Base-by-base conservation (phyloP, 2,888 invertebrate species). In the Sturmia bella region DNA sequence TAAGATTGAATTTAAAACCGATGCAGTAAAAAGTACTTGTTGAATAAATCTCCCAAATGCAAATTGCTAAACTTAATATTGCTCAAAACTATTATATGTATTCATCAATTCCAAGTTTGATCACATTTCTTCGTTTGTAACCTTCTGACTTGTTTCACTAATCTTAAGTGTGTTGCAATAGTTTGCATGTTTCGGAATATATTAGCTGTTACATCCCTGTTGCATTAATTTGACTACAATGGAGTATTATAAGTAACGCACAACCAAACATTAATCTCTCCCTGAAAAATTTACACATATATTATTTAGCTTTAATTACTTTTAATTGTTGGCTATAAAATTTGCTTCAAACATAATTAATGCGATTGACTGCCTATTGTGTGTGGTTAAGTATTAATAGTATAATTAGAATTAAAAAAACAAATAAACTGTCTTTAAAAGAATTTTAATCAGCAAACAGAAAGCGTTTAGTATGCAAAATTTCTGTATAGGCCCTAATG, bases 251-350 rank as follows among this genome's bases (percentile, higher is more conserved):
- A 15, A 32, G n/a, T 32, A 32, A 50, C 15, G 43, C 64, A 70
- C 7, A 43, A 7, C 0, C 1, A 39, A 6, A 6, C 41, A 75
- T 59, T 59, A 57, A 75, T 66, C 59, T 54, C 17, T 72, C 17
- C 41, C n/a, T n/a, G n/a, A n/a, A n/a, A n/a, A 17, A 54, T 21
- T 50, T 7, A 13, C 24, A 73, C 61, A 48, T 68, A 56, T 50
- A 68, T 56, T 73, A 61, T 81, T 76, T 73, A 24, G 50, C 17
- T 24, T 68, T 68, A 76, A 77, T 81, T 77, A 56, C 56, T 56
- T 81, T 76, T 73, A 81, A 81, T 77, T 81, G 80, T 73, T 73
- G 50, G 76, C 80, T 68, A 76, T 81, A 72, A 81, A 81, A 72
- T 76, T 73, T 73, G 68, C 39, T 73, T 81, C 32, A 81, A 81